Base-by-base conservation (phyloP, 2,888 invertebrate genomes). In the Prosapia bicincta region DNA sequence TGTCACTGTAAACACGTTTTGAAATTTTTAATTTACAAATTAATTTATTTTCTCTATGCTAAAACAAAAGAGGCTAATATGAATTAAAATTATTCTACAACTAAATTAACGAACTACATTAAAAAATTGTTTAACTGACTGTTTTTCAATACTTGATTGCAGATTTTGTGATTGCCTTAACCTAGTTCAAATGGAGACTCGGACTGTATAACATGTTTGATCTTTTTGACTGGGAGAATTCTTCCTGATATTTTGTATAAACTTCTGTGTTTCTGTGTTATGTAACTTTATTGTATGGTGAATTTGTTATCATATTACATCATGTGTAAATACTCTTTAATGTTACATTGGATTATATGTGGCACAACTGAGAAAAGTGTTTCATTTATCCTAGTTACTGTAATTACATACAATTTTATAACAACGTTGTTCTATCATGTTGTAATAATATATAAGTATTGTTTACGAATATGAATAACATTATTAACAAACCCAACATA, bases 341-440 rank as follows among this genome's bases (percentile, higher is more conserved):
- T 69, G 74, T 69, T 69, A 68, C 73, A 69, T 78, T 77, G 75
- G 75, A 77, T 67, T 76, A 78, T 75, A 78, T 75, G 77, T 75
- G 75, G 75, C 75, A 75, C 73, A 77, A 77, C 76, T 77, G 76
- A 75, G 72, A 78, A 75, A 76, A 73, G 38, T 32, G 69, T 70
- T 76, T 76, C 72, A 68, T 78, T 71, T 76, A 30, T 43, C 38
- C 38, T 38, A 38, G 30, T 30, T 6, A 30, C 30, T n/a, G n/a
- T n/a, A n/a, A n/a, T n/a, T n/a, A n/a, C n/a, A n/a, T n/a, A n/a
- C n/a, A n/a, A n/a, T n/a, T n/a, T n/a, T n/a, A n/a, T n/a, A n/a
- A n/a, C n/a, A n/a, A n/a, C n/a, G n/a, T n/a, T n/a, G n/a, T n/a
- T n/a, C n/a, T n/a, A n/a, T n/a, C n/a, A n/a, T n/a, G n/a, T n/a